Conservation (phyloP, 1,140 invertebrate genomes). For the Brachionus manjavacas region DNA sequence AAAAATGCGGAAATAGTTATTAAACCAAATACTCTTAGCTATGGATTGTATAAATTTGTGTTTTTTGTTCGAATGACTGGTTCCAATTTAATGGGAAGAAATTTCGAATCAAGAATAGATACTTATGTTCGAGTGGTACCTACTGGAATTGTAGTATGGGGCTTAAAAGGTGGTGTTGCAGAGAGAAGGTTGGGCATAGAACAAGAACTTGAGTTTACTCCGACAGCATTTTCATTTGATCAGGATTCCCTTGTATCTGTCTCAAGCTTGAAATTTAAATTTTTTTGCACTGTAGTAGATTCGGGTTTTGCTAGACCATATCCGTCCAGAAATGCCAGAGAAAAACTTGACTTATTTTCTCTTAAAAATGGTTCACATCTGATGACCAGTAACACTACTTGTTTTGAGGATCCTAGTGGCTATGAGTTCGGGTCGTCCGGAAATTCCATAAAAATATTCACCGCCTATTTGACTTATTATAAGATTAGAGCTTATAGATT, state of each 20-base stretch:
- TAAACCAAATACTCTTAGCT: background rate
- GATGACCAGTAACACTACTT: slow-evolving; percentile 19
- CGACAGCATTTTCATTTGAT: slow-evolving; percentile 15
- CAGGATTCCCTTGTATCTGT: background rate
- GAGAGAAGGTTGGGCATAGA: background rate
- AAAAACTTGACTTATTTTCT: slow-evolving; percentile 28
- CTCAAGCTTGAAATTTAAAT: slow-evolving; percentile 4
- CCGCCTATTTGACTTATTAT: background rate
- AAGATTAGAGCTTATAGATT: background rate
- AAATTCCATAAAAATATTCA: background rate
- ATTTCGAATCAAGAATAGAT: background rate
- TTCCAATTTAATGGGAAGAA: background rate
- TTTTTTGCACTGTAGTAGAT: slow-evolving; percentile 19
- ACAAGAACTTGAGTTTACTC: slow-evolving; percentile 27
- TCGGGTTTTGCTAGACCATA: background rate
- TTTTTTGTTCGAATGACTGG: background rate
- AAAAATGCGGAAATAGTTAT: slow-evolving; percentile 1
- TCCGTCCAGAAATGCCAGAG: background rate
- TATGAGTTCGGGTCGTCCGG: background rate
- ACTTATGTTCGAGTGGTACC: slow-evolving; percentile 1
- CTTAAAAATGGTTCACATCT: background rate
- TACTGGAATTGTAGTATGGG: slow-evolving; percentile 34
- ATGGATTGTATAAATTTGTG: slow-evolving; percentile 38
- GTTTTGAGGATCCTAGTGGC: background rate
- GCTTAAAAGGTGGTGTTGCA: background rate